A percentile compares a stretch with the other conserved stretches of the same genome.
Conservation (phyloP, 1,140 invertebrate genomes). For the Brachionus angularis region DNA sequence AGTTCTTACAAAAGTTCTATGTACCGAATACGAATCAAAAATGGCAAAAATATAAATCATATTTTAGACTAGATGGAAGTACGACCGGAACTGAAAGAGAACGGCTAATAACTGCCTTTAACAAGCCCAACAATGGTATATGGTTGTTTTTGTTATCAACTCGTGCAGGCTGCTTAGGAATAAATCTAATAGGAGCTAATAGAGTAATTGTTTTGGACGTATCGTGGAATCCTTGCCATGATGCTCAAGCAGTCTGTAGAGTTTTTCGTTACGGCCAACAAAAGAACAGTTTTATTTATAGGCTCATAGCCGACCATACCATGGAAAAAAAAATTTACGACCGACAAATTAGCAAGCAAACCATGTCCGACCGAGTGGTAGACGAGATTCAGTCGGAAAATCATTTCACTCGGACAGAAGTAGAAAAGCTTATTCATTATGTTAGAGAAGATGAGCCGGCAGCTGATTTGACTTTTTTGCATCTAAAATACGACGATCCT, state of each 20-base stretch:
- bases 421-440: conserved; percentile 86
- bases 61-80: conserved; percentile 76
- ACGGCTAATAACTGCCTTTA: conserved; percentile 93
- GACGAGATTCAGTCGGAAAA: conserved; percentile 96
- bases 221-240: conserved; percentile 99
- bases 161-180: conserved; percentile 88
- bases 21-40: conserved; percentile 68
- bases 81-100: conserved; percentile 88
- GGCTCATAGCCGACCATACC: conserved; percentile 91
- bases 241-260: conserved; percentile 93
- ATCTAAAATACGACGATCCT: conserved; percentile 47
- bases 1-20: conserved; percentile 75
- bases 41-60: conserved; percentile 71
- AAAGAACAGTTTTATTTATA: conserved; percentile 89
- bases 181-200: conserved; percentile 91
- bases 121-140: conserved; percentile 65
- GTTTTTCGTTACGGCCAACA: conserved; percentile 93
- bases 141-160: conserved; percentile 94
- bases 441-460: conserved; percentile 61
- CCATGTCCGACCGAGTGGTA: conserved; percentile 90
- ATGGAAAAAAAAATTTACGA: conserved; percentile 97
- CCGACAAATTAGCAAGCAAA: conserved; percentile 90
- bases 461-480: conserved; percentile 47
- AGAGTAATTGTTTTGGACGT: conserved; percentile 95
- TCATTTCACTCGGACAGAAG: conserved; percentile 85